phyloP scores from a whole-genome alignment of 2,113 vertebrate genomes.

The Poecile atricapillus region DNA sequence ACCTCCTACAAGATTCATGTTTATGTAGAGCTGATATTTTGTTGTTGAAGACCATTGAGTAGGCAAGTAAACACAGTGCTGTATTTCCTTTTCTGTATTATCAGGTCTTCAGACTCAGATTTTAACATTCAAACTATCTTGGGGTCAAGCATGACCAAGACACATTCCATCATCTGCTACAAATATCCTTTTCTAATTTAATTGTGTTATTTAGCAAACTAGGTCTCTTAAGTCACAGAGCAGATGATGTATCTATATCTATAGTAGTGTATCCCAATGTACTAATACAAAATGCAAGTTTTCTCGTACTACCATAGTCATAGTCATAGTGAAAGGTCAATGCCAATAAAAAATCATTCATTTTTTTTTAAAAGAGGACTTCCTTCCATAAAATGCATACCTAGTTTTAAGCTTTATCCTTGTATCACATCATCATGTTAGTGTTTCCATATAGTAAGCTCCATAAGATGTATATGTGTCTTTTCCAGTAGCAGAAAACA shows the following conservation, averaged over 20 bases:
- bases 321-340: neutral
- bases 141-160: neutral
- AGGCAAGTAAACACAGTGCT: neutral
- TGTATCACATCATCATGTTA: neutral
- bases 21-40: neutral
- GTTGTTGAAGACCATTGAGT: neutral
- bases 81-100: neutral
- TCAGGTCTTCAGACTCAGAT: neutral
- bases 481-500: neutral
- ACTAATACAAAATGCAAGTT: neutral
- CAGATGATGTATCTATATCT: neutral
- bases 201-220: neutral
- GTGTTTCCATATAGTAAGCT: neutral
- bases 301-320: neutral
- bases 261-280: neutral
- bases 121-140: neutral
- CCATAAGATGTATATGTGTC: too few species aligned
- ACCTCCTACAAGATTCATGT: neutral
- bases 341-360: fast-evolving
- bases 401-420: neutral
- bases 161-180: neutral
- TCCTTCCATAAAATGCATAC: neutral
- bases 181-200: neutral
- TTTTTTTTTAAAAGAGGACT: neutral
- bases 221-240: neutral